A percentile compares a stretch with the other conserved stretches of the same genome.
These are phyloP conservation scores for Macrostomum lignano DNA, from an alignment of 1,140 invertebrate species.

Conservation along the genomic window DNA sequence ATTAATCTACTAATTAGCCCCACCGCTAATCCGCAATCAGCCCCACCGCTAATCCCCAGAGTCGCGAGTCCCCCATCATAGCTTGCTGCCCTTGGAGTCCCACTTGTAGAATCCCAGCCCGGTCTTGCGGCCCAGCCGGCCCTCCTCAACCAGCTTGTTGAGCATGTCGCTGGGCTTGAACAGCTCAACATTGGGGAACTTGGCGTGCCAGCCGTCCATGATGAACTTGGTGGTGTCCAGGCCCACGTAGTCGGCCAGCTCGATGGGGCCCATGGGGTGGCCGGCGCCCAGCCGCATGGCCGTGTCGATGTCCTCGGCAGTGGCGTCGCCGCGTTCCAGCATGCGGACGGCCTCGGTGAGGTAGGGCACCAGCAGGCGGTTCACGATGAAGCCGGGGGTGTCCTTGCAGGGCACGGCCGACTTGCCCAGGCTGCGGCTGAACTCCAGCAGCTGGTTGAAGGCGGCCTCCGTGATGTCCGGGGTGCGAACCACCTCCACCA, in stretches of 20 bases:
- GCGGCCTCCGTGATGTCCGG: slow-evolving; percentile 12
- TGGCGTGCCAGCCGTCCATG: slow-evolving; percentile 40
- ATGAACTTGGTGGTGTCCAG: slow-evolving; percentile 36
- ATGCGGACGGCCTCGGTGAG: slow-evolving; percentile 43
- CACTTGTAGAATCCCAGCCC: slow-evolving; percentile 52
- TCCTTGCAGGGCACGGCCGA: slow-evolving; percentile 43
- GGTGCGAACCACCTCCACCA: slow-evolving; percentile 37
- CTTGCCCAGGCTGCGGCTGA: slow-evolving; percentile 50
- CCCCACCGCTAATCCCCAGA: too few relatives aligned
- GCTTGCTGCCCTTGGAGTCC: slow-evolving; percentile 28
- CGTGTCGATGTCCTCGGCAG: slow-evolving; percentile 43
- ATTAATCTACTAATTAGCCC: too few relatives aligned
- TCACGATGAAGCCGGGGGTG: slow-evolving; percentile 57
- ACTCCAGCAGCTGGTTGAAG: slow-evolving; percentile 39
- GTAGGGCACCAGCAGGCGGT: slow-evolving; percentile 47
- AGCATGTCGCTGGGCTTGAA: slow-evolving; percentile 39
- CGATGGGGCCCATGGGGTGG: slow-evolving; percentile 55
- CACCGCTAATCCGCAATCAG: too few relatives aligned
- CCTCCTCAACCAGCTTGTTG: slow-evolving; percentile 43
- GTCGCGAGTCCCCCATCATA: too few relatives aligned
- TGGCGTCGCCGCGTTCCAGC: slow-evolving; percentile 46
- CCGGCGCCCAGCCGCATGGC: slow-evolving; percentile 58
- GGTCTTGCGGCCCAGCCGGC: slow-evolving; percentile 49
- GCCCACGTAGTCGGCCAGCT: slow-evolving; percentile 48
- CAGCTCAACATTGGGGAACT: slow-evolving; percentile 43